These are phyloP conservation scores for Apteryx mantelli DNA, from an alignment of 2,113 vertebrate genomes.

Conservation along the genomic window DNA sequence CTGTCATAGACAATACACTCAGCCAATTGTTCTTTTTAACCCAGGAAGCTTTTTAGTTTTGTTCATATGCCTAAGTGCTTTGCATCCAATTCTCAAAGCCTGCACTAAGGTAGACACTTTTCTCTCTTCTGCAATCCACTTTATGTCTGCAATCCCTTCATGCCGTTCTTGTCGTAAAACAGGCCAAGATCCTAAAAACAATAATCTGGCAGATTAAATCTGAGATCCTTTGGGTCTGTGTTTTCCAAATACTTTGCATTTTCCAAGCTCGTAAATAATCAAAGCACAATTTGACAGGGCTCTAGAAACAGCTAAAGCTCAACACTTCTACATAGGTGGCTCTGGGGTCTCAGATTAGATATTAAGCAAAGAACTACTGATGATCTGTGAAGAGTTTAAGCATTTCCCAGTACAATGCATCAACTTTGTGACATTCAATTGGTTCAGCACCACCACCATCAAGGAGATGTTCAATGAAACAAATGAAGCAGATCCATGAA, in stretches of 20 bases:
- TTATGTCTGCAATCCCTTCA: neutral
- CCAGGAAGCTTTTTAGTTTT: neutral
- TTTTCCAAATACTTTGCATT: neutral
- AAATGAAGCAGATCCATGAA: neutral
- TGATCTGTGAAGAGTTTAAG: neutral
- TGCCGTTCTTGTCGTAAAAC: neutral
- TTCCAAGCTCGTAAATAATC: neutral
- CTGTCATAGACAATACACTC: neutral
- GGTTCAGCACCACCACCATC: neutral
- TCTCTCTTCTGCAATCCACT: neutral
- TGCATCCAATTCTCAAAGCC: neutral
- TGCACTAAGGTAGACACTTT: neutral
- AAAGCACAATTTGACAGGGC: neutral
- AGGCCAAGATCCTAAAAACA: neutral
- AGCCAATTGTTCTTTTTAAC: neutral
- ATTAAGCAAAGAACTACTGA: neutral
- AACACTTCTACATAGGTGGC: neutral
- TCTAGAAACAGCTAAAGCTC: neutral
- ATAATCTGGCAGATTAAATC: accelerated
- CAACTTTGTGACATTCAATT: neutral
- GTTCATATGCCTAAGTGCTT: neutral
- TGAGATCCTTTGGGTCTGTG: neutral
- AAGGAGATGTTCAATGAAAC: neutral
- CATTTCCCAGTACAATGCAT: neutral
- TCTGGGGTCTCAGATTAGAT: neutral